A percentile compares a stretch with the other conserved stretches of the same genome.
Evolutionary conservation across 2,113 vertebrate species (phyloP).

Genomic region (Macquaria ambigua): DNA sequence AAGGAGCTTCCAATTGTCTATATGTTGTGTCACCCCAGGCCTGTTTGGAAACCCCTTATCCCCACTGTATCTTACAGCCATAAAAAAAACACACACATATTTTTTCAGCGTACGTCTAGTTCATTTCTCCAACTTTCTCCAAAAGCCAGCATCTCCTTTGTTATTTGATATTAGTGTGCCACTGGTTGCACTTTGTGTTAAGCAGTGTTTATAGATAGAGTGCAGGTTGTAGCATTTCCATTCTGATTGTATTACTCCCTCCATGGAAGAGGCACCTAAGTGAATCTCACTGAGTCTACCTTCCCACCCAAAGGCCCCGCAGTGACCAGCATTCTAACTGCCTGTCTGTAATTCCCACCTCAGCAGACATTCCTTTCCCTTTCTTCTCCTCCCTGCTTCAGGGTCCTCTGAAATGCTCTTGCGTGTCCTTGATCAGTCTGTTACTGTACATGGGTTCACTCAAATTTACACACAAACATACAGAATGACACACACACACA

Average conservation of each 20-base stretch:
- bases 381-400: conserved; percentile 12
- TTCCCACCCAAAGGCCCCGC: conserved; percentile 11
- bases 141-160: background rate
- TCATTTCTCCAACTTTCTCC: background rate
- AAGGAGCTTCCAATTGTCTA: background rate
- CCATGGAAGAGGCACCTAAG: conserved; percentile 15
- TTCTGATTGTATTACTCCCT: conserved; percentile 14
- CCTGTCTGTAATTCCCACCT: conserved; percentile 17
- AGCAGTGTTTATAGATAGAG: conserved; percentile 3
- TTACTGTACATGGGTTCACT: conserved; percentile 1
- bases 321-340: conserved; percentile 24
- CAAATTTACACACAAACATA: background rate
- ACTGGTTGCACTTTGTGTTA: conserved; percentile 7
- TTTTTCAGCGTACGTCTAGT: background rate
- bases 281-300: conserved; percentile 25
- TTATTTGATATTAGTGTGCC: conserved; percentile 20
- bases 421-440: background rate
- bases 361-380: conserved; percentile 1
- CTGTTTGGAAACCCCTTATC: background rate
- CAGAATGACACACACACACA: background rate
- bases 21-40: background rate
- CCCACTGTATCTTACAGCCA: background rate
- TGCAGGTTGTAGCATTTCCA: conserved; percentile 23
- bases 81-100: background rate
- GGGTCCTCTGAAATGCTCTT: conserved; percentile 1